phyloP scores from a whole-genome alignment of 2,888 invertebrate genomes.

The Amblyteles armatorius region DNA sequence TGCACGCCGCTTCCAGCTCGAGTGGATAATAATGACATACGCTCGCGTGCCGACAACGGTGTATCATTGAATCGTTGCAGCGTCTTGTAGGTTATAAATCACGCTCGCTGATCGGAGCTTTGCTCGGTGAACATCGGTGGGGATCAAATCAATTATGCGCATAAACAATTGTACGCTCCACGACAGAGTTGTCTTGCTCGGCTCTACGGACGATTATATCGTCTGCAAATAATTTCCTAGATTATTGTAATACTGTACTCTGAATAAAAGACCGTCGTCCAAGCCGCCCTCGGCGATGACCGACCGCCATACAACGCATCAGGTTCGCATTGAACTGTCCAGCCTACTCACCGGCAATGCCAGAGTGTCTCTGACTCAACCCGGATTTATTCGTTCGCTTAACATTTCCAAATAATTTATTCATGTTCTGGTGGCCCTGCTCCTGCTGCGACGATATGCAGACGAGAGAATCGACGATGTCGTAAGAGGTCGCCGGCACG shows the following conservation, averaged over 20 bases:
- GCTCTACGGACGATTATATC: neutral
- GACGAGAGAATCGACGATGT: constrained; percentile 36
- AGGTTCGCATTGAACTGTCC: constrained; percentile 17
- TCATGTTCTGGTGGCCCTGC: constrained; percentile 14
- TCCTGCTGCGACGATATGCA: constrained; percentile 10
- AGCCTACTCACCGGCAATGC: constrained; percentile 16
- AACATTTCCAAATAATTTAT: constrained; percentile 30
- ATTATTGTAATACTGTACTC: constrained; percentile 18
- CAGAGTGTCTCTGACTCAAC: constrained; percentile 41
- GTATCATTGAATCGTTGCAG: constrained; percentile 16
- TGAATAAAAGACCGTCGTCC: constrained; percentile 19
- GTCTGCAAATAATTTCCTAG: neutral
- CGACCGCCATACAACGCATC: constrained; percentile 16
- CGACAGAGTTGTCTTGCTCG: constrained; percentile 5
- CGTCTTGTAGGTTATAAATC: constrained; percentile 36
- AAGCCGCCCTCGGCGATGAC: constrained; percentile 4
- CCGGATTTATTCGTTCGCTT: constrained; percentile 46
- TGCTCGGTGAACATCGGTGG: neutral
- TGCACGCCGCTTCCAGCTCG: neutral
- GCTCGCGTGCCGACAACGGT: neutral
- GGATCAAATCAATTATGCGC: constrained; percentile 36
- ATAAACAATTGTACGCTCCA: neutral
- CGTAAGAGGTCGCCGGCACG: constrained; percentile 45
- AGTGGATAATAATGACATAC: constrained; percentile 1
- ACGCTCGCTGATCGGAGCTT: constrained; percentile 12